These are phyloP conservation scores for Alexandromys fortis DNA, from an alignment of 2,113 vertebrate genomes.

Conservation along the genomic window DNA sequence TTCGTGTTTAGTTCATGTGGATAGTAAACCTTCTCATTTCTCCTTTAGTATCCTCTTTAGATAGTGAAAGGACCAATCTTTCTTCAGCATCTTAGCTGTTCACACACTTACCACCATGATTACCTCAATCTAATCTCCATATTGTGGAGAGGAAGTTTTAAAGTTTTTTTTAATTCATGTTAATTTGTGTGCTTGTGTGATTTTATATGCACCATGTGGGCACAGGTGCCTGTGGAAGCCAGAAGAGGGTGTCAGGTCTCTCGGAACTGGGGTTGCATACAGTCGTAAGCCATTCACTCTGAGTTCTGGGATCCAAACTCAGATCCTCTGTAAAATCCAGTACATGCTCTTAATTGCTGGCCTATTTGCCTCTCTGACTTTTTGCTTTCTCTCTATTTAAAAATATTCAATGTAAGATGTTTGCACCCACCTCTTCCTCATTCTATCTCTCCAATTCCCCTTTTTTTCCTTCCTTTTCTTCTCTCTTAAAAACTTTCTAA, in stretches of 20 bases:
- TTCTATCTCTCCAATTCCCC: neutral
- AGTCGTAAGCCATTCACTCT: neutral
- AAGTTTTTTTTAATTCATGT: neutral
- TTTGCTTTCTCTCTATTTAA: neutral
- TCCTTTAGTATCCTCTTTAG: neutral
- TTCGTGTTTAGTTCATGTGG: neutral
- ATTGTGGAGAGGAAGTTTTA: neutral
- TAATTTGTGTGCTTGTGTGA: too few species aligned
- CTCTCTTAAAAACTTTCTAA: neutral
- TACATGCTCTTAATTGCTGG: neutral
- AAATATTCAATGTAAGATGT: neutral
- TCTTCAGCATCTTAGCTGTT: accelerated
- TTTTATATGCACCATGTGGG: too few species aligned
- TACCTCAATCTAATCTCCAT: neutral
- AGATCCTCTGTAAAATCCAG: neutral
- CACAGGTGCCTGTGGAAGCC: too few species aligned
- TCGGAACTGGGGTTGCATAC: neutral
- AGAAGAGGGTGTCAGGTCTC: neutral
- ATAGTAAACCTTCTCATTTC: neutral
- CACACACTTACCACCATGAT: neutral
- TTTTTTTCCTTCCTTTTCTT: neutral
- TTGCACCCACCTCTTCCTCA: neutral
- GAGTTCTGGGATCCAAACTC: neutral
- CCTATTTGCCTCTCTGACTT: neutral
- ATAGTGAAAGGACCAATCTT: neutral